phyloP scores from a whole-genome alignment of 2,888 invertebrate species.

The Drosophila infuscata region DNA sequence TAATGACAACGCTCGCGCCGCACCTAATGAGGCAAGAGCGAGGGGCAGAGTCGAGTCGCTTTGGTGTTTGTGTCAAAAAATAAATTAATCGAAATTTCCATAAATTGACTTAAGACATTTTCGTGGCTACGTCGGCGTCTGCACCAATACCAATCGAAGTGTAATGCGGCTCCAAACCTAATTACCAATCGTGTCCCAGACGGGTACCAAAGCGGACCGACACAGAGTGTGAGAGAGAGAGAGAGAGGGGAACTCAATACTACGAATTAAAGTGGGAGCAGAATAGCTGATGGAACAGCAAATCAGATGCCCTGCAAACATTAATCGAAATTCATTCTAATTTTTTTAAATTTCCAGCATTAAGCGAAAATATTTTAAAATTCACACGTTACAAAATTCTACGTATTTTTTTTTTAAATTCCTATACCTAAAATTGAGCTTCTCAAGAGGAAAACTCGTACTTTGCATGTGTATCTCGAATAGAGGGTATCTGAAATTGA shows the following conservation, averaged over 20 bases:
- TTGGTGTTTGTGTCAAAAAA: constrained; percentile 54
- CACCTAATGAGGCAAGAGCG: constrained; percentile 36
- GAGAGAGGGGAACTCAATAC: constrained; percentile 29
- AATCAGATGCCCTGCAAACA: constrained; percentile 2
- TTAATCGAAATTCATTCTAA: background rate
- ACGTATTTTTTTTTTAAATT: background rate
- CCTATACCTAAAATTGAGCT: background rate
- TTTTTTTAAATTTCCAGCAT: background rate
- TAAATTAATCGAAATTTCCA: constrained; percentile 75
- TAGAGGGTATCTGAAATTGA: constrained; percentile 36
- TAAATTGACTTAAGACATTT: constrained; percentile 58
- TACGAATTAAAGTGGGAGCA: constrained; percentile 4
- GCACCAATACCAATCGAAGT: constrained; percentile 50
- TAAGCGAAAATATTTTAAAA: background rate
- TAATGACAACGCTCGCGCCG: constrained; percentile 44
- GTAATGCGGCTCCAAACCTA: constrained; percentile 59
- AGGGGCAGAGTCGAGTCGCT: background rate
- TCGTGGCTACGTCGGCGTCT: constrained; percentile 41
- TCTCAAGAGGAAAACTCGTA: background rate
- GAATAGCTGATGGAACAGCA: background rate
- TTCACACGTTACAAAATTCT: rapidly evolving
- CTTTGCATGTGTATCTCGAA: background rate
- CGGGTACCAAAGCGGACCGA: background rate
- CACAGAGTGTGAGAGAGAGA: background rate
- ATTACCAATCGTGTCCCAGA: constrained; percentile 50